Evolutionary conservation across 2,888 invertebrate species (phyloP).

Genomic region (Caradrina clavipalpis): DNA sequence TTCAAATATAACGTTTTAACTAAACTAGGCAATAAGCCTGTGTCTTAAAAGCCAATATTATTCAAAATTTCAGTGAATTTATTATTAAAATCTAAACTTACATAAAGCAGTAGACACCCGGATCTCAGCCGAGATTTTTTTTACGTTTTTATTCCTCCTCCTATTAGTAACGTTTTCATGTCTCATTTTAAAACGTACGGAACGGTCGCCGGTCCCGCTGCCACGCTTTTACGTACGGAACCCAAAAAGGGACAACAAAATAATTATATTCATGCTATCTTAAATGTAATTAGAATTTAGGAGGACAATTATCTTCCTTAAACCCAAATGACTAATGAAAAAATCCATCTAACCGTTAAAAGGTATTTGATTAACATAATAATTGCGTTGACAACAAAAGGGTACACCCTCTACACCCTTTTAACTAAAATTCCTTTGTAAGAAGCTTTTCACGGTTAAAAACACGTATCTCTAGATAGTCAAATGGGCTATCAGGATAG

Average conservation of each 20-base stretch:
- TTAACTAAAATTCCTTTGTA: constrained; percentile 37
- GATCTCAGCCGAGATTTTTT: too few relatives aligned
- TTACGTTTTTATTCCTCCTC: too few relatives aligned
- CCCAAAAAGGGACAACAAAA: not conserved
- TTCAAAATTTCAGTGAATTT: too few relatives aligned
- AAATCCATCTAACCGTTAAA: not conserved
- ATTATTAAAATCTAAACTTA: too few relatives aligned
- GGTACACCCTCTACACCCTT: constrained; percentile 15
- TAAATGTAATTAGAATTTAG: constrained; percentile 10
- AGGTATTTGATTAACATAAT: constrained; percentile 36
- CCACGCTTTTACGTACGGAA: too few relatives aligned
- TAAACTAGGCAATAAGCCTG: too few relatives aligned
- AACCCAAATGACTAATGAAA: constrained; percentile 19
- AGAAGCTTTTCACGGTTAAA: constrained; percentile 34
- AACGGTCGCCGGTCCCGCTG: too few relatives aligned
- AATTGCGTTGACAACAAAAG: constrained; percentile 29
- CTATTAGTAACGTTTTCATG: too few relatives aligned
- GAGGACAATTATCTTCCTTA: not conserved
- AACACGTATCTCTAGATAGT: constrained; percentile 29
- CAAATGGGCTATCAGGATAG: not conserved
- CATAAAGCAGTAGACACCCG: too few relatives aligned
- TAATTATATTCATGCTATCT: constrained; percentile 6
- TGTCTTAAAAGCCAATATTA: too few relatives aligned
- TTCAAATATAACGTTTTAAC: too few relatives aligned
- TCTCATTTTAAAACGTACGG: too few relatives aligned